Evolutionary conservation across 2,797 vertebrate species (phyloP).

Genomic region (Rachycentron canadum): DNA sequence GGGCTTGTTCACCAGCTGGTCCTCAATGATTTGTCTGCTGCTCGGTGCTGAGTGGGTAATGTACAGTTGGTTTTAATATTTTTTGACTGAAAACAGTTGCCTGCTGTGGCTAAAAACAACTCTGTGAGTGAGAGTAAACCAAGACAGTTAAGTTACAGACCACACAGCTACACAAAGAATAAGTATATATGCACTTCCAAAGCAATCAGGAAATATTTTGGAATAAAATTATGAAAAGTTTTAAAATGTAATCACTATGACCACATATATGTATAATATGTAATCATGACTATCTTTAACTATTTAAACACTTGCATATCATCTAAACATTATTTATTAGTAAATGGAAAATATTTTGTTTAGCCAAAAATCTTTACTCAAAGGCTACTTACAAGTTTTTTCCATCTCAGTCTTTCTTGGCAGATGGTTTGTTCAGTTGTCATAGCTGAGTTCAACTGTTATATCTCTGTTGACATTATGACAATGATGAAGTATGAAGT

Average conservation of each 20-base stretch:
- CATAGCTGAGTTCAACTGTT: neutral
- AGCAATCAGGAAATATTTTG: slow-evolving; percentile 6
- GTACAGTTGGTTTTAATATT: too few species aligned
- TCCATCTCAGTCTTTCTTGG: neutral
- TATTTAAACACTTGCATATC: neutral
- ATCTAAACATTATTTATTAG: neutral
- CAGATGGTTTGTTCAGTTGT: neutral
- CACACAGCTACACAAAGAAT: neutral
- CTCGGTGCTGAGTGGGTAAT: too few species aligned
- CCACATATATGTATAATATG: neutral
- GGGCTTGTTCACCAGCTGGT: too few species aligned
- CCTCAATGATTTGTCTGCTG: too few species aligned
- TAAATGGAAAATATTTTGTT: neutral
- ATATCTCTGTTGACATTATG: neutral
- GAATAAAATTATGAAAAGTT: neutral
- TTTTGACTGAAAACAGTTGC: too few species aligned
- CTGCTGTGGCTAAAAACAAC: too few species aligned
- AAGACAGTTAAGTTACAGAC: too few species aligned
- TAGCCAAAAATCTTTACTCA: neutral
- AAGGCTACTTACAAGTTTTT: neutral
- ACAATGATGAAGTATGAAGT: too few species aligned
- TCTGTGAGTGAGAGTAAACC: too few species aligned
- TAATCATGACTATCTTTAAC: neutral
- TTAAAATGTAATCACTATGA: neutral
- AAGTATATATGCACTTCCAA: neutral